Conservation (phyloP, 2,888 invertebrate genomes). For the Plebejus argus region DNA sequence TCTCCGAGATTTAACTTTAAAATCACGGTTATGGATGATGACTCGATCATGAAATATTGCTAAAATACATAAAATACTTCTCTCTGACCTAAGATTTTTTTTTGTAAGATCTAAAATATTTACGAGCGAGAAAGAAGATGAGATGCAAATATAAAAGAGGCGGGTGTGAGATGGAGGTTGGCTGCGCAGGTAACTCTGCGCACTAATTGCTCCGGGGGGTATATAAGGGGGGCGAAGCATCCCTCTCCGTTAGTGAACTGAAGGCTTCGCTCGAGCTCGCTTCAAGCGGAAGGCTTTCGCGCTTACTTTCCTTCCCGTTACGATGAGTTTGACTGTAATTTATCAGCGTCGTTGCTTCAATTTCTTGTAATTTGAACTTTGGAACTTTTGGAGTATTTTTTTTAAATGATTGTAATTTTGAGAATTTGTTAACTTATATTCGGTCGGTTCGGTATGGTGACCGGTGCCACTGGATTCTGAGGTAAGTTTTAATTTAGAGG, state of each 20-base stretch:
- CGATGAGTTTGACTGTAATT: background rate
- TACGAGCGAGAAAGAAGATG: conserved; percentile 38
- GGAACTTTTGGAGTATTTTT: conserved; percentile 1
- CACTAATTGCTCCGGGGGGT: conserved; percentile 42
- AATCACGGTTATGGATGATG: background rate
- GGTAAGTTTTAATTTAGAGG: conserved; percentile 5
- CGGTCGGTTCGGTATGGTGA: background rate
- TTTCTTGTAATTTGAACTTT: background rate
- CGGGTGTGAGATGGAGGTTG: conserved; percentile 43
- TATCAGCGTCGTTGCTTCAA: background rate
- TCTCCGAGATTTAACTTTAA: background rate
- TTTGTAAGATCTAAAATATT: conserved; percentile 31
- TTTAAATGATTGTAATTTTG: background rate
- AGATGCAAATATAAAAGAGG: conserved; percentile 43
- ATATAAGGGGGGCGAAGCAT: conserved; percentile 45
- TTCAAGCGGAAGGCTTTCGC: conserved; percentile 21
- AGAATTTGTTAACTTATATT: background rate
- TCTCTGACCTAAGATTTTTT: background rate
- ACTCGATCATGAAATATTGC: background rate
- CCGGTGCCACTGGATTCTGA: conserved; percentile 1
- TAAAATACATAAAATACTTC: background rate
- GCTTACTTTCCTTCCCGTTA: conserved; percentile 8
- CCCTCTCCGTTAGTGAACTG: conserved; percentile 35
- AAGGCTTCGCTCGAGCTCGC: conserved; percentile 26
- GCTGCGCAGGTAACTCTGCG: conserved; percentile 56